Evolutionary conservation across 2,113 vertebrate species (phyloP), one percentile per base, ranked within the genome.

Genomic region (Motacilla alba): DNA sequence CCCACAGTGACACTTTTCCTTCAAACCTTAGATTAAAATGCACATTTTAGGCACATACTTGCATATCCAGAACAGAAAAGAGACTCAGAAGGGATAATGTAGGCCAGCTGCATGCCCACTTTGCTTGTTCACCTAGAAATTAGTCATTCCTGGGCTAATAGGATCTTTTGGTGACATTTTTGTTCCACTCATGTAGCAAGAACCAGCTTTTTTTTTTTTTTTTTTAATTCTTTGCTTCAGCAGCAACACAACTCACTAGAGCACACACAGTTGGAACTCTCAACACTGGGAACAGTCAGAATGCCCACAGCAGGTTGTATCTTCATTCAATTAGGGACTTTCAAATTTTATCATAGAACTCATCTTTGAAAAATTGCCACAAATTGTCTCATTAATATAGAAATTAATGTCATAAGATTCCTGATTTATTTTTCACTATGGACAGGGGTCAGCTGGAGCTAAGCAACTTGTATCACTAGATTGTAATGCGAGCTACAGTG

Each of bases 1-100:
- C 64, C 33, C 30, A 86, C 15, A 2, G 72, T 60, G 49, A 83
- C 37, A 78, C 14, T 37, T 81, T 53, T 33, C n/a, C 86, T 95
- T 93, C 77, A 83, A 72, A 83, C 44, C 27, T 92, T 94, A 76
- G 47, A 77, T 74, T 90, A 73, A 74, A 95, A 69, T 47, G 52
- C 75, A 55, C 69, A 89, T 85, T 94, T 93, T 79, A 90, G 69
- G 49, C 46, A 84, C 64, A 77, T 73, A 81, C 30, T 83, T 96
- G 56, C 70, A 62, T 15, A 22, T 95, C 44, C 70, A 93, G 78
- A 93, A 76, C 50, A 59, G 70, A 96, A 83, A 90, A 85, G 52
- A 93, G 37, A 19, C 26, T 87, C 4, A 21, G 49, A 73, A 84
- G 28, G 14, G 63, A 95, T 73, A 86, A 15, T 27, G 50, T 70